Conservation (phyloP, 2,888 invertebrate genomes). For the Agrypnus murinus region DNA sequence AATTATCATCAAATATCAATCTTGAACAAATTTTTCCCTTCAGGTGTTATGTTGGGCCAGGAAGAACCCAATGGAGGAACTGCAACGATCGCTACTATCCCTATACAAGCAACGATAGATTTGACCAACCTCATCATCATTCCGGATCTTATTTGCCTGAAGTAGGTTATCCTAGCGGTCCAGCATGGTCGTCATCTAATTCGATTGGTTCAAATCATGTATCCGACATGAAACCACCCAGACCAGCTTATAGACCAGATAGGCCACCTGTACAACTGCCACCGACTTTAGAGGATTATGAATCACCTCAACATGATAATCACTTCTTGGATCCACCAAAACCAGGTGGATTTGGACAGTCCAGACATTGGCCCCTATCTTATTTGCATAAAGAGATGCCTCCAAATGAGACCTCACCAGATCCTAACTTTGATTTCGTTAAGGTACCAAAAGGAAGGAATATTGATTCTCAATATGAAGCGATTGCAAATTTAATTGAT, state of each 20-base stretch:
- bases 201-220: slow-evolving; percentile 20
- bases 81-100: slow-evolving; percentile 90
- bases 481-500: slow-evolving; percentile 68
- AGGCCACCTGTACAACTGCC: slow-evolving; percentile 69
- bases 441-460: slow-evolving; percentile 45
- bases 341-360: slow-evolving; percentile 72
- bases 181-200: slow-evolving; percentile 20
- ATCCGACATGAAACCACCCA: slow-evolving; percentile 29
- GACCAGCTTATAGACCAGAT: slow-evolving; percentile 64
- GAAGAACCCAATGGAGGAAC: slow-evolving; percentile 88
- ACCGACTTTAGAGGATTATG: slow-evolving; percentile 68
- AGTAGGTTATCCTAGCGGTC: slow-evolving; percentile 19
- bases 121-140: slow-evolving; percentile 29
- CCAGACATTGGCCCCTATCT: slow-evolving; percentile 83
- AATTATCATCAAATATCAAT: no score
- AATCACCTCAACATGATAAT: slow-evolving; percentile 65
- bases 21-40: slow-evolving; percentile 44
- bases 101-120: slow-evolving; percentile 67
- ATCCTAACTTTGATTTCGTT: slow-evolving; percentile 54
- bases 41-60: slow-evolving; percentile 90
- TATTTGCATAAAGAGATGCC: slow-evolving; percentile 88
- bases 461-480: slow-evolving; percentile 59
- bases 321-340: slow-evolving; percentile 72
- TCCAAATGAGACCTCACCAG: slow-evolving; percentile 75
- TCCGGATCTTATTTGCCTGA: slow-evolving; percentile 43